Base-by-base conservation (phyloP, 1,140 invertebrate genomes). In the Brachionus rotundiformis region DNA sequence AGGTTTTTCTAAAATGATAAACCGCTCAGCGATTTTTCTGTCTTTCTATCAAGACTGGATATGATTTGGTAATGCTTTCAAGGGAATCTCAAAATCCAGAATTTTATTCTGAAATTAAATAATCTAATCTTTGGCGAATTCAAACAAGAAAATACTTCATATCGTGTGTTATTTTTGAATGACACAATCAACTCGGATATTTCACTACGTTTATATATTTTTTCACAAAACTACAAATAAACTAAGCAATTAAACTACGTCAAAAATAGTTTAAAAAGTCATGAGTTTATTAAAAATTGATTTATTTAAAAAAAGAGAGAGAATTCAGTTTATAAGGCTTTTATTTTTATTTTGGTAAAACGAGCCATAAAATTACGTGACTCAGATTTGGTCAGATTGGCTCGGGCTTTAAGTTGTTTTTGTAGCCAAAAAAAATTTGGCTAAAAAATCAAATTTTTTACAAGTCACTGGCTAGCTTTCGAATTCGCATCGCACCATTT, bases 331-430 rank as follows among this genome's bases (percentile, higher is more conserved):
- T 29, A 11, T 63, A 63, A 1, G 59, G 25, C 23, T 63, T 63
- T 63, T 63, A 8, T 63, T 63, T 27, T 63, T 63, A 63, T 63
- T 63, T 27, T 63, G 0, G 23, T 63, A 31, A 63, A 11, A 27
- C 10, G 8, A 29, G 10, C 27, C 23, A 63, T 29, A 63, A 63
- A 63, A 63, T 63, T 63, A 63, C 59, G 59, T 63, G 59, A 63
- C 59, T 63, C 29, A n/a, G n/a, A n/a, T n/a, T n/a, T 63, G 59
- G 59, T 63, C 59, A 11, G 27, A 63, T 4, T 2, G 25, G 29
- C 8, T 63, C 59, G 25, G 29, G 11, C 10, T 13, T 29, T 27
- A 13, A 29, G 59, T 63, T 31, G n/a, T 63, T 31, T 29, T 63
- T 63, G 5, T 8, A 36, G 8, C 33, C 3, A 36, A 36, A 36